Evolutionary conservation across 2,888 invertebrate genomes (phyloP).

Genomic region (Diarsia brunnea): DNA sequence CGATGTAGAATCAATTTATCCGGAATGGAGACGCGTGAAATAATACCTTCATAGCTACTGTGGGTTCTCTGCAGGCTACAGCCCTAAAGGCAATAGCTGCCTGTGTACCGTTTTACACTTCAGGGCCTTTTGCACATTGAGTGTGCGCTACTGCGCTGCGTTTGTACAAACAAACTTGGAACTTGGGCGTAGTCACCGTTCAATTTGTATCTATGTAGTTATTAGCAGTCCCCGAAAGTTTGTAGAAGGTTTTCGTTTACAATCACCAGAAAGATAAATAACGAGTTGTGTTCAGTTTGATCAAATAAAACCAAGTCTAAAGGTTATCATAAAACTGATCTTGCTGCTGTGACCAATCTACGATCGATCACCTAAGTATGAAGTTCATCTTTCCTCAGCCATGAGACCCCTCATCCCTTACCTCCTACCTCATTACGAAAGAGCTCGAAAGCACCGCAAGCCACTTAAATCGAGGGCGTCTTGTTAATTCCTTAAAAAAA

Average conservation of each 20-base stretch:
- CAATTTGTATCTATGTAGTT: slow-evolving; percentile 14
- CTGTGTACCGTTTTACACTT: slow-evolving; percentile 6
- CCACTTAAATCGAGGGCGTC: slow-evolving; percentile 68
- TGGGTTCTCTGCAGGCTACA: neutral
- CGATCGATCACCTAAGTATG: slow-evolving; percentile 13
- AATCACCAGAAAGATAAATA: neutral
- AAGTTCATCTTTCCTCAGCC: slow-evolving; percentile 36
- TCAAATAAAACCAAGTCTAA: slow-evolving; percentile 5
- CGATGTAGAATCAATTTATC: slow-evolving; percentile 53
- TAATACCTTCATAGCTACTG: slow-evolving; percentile 13
- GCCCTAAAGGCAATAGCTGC: neutral
- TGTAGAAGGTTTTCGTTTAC: neutral
- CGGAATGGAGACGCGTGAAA: slow-evolving; percentile 27
- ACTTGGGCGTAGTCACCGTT: neutral
- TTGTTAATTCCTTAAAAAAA: slow-evolving; percentile 75
- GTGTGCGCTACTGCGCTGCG: neutral
- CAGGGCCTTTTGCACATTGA: neutral
- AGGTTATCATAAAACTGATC: slow-evolving; percentile 17
- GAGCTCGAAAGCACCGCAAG: slow-evolving; percentile 53
- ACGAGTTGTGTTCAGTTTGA: neutral
- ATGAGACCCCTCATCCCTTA: slow-evolving; percentile 53
- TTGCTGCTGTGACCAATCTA: slow-evolving; percentile 35
- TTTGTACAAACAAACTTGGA: slow-evolving; percentile 27
- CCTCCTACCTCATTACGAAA: slow-evolving; percentile 58
- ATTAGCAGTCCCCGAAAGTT: neutral